A percentile compares a stretch with the other conserved stretches of the same genome.
phyloP scores from a whole-genome alignment of 37 sponge, comb jelly and placozoan species.

The Cliona cf. orientalis region DNA sequence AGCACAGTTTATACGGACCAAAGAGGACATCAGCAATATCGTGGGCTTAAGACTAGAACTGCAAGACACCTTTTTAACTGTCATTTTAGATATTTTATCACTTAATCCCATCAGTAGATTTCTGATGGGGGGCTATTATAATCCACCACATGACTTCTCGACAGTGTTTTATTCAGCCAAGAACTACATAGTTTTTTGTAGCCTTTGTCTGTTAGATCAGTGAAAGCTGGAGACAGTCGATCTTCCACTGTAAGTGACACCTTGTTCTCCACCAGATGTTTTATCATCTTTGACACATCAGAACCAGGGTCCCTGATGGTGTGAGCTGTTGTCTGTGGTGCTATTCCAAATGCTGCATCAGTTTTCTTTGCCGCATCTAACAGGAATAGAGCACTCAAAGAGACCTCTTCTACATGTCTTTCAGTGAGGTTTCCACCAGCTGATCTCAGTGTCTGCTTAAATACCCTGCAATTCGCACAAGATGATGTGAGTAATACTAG shows the following conservation, averaged over 20 bases:
- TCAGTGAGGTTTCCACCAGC: no score
- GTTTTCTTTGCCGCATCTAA: conserved; percentile 19
- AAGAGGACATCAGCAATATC: no score
- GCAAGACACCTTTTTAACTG: no score
- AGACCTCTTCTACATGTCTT: conserved; percentile 19
- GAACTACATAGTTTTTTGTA: conserved; percentile 2
- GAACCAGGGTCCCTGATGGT: not conserved
- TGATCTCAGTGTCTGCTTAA: conserved; percentile 20
- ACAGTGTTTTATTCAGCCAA: conserved; percentile 1
- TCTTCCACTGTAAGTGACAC: not conserved
- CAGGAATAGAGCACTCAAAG: conserved; percentile 13
- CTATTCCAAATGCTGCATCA: not conserved
- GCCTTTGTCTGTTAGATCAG: not conserved
- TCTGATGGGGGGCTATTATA: no score
- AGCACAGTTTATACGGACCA: no score
- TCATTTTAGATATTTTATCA: no score
- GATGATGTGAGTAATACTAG: not conserved
- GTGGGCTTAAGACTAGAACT: no score
- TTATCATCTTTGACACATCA: conserved; percentile 2
- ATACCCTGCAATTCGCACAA: conserved; percentile 28
- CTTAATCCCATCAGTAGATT: no score
- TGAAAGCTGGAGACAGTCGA: not conserved
- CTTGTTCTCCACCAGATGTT: not conserved
- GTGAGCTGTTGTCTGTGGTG: conserved; percentile 7
- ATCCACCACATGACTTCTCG: no score